Base-by-base conservation (phyloP, 2,797 vertebrate species). In the Sparidentex hasta region DNA sequence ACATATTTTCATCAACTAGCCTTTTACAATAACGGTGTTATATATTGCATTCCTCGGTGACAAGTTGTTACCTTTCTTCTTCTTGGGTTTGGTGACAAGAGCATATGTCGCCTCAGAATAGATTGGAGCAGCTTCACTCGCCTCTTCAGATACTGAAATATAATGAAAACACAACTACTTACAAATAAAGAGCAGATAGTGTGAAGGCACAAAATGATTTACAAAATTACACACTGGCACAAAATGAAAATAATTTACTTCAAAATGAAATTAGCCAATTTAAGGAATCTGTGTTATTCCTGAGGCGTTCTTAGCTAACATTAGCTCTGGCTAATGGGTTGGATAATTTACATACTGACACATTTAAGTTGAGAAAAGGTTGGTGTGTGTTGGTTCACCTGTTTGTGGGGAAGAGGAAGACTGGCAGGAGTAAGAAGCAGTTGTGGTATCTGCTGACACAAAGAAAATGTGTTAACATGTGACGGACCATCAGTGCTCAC, bases 41-140 rank as follows among this genome's bases (percentile, higher is more conserved):
- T 7, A 7, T 33, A 43, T 11, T 43, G 20, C 20, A 50, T 25
- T 20, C 23, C 50, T 55, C 5, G 12, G 0, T 51, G 8, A n/a
- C 2, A 11, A 14, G 0, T 1, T 27, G 38, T 65, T 66, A 81
- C 79, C 67, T 56, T 3, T 33, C 0, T 16, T 0, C 0, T 1
- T 29, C 4, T 0, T 71, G 50, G 52, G 14, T 55, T 48, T 76
- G 21, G 21, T 44, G 62, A 76, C 11, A 2, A 43, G 0, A 27
- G 50, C 14, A 62, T 71, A 66, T 25, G 62, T 81, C 18, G 0
- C 8, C 2, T 75, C 25, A 33, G 29, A 7, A 33, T 33, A 7
- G 0, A 0, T 6, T 3, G 5, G 2, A 27, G 17, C 1, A 25
- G 17, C n/a, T 14, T 1, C 11, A 0, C 27, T 11, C 16, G 5